Base-by-base conservation (phyloP, 35 echinoderm and acorn worm species). In the Ophiothrix spiculata region DNA sequence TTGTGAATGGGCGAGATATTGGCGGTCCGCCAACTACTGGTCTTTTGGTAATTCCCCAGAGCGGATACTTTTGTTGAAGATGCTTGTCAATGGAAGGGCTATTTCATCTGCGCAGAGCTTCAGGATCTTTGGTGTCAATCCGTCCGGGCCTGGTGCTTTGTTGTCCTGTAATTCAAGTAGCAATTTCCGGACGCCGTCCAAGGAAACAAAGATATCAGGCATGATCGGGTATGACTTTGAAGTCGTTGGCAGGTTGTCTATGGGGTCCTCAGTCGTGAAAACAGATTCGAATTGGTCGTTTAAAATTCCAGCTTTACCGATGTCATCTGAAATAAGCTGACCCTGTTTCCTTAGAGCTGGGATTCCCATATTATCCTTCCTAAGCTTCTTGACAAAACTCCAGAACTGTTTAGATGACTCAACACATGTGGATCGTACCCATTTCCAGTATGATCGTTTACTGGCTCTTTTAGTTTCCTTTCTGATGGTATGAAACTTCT, bases 1-100 rank as follows among this genome's bases (percentile, higher is more conserved):
- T 87, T 88, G 28, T 35, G 39, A 23, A 80, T 80, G 15, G 75
- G 86, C 10, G 77, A 56, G 14, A 88, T 25, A 64, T 38, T 80
- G 16, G 86, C 77, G 75, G 37, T 69, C 19, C n/a, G 10, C 86
- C 86, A 88, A n/a, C n/a, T n/a, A n/a, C n/a, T n/a, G n/a, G 49
- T 88, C 76, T 56, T 81, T 40, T 16, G 86, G 35, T 14, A 37
- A 31, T 79, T 79, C 77, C 33, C 77, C 8, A 13, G 80, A 28
- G 31, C 35, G 56, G 35, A 85, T 23, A 39, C 41, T 35, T 75
- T 85, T 40, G 23, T 85, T 4, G 83, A 74, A 85, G 17, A 69
- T 85, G 23, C 33, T 12, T 28, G 39, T n/a, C 17, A 83, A 10
- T 13, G 33, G 2, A 25, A 42, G 80, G 13, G 80, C 17, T 28